phyloP scores from a whole-genome alignment of 2,797 vertebrate species.

The Takifugu rubripes region DNA sequence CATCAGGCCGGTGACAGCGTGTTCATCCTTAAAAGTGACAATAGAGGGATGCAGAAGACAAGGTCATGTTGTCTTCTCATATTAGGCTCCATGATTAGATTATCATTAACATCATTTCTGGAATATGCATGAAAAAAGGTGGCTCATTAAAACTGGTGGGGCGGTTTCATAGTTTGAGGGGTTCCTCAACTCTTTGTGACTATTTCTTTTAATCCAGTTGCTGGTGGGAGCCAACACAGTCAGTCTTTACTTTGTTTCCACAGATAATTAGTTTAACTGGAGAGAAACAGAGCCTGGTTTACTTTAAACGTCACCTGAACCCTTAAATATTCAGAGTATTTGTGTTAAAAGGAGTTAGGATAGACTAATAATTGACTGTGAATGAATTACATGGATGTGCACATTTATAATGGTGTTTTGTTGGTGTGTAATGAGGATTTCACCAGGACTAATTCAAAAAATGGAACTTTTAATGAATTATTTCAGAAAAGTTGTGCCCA shows the following conservation, averaged over 20 bases:
- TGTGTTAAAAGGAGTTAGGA: conserved; percentile 43
- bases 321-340: conserved; percentile 50
- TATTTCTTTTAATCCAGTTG: conserved; percentile 19
- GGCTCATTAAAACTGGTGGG: too few relatives aligned
- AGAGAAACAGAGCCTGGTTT: conserved; percentile 42
- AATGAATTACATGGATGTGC: conserved; percentile 45
- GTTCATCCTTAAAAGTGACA: too few relatives aligned
- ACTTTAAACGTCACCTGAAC: conserved; percentile 55
- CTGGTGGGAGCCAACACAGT: conserved; percentile 30
- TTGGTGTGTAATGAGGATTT: too few relatives aligned
- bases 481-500: conserved; percentile 34
- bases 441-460: too few relatives aligned
- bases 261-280: conserved; percentile 52
- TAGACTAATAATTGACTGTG: conserved; percentile 20
- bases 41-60: too few relatives aligned
- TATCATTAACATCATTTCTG: too few relatives aligned
- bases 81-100: too few relatives aligned
- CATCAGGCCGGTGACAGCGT: too few relatives aligned
- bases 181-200: conserved; percentile 24
- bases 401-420: conserved; percentile 44
- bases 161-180: neutral
- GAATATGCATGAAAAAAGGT: too few relatives aligned
- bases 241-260: conserved; percentile 42
- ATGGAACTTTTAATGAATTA: too few relatives aligned
- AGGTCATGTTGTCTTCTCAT: too few relatives aligned